Conservation (phyloP, 2,888 invertebrate species). For the Metopia argyrocephala region DNA sequence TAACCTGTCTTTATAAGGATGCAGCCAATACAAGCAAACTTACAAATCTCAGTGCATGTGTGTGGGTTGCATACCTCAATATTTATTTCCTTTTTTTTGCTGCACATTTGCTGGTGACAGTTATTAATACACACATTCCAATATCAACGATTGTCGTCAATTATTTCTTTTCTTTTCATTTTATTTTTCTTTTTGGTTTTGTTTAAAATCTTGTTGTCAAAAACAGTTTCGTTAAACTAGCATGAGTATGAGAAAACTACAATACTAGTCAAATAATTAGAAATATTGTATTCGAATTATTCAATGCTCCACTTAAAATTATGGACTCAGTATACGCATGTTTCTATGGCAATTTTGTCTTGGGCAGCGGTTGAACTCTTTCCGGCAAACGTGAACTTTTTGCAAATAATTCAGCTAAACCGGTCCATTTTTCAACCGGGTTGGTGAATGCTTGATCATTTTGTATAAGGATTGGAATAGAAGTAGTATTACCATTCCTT, state of each 20-base stretch:
- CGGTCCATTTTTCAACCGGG: too few species aligned
- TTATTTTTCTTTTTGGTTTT: slow-evolving; percentile 38
- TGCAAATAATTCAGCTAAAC: too few species aligned
- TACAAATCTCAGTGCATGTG: neutral
- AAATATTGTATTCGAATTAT: too few species aligned
- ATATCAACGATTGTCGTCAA: slow-evolving; percentile 51
- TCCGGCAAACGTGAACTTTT: too few species aligned
- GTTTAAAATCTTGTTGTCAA: slow-evolving; percentile 37
- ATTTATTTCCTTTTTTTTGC: slow-evolving; percentile 8
- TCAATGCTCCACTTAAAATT: too few species aligned
- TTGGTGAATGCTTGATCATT: too few species aligned
- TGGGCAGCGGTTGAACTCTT: too few species aligned
- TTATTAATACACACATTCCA: slow-evolving; percentile 57
- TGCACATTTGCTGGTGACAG: slow-evolving; percentile 55
- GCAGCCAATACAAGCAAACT: neutral
- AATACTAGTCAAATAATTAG: neutral
- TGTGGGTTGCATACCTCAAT: neutral
- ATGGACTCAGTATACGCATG: too few species aligned
- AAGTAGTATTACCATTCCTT: too few species aligned
- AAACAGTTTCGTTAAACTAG: slow-evolving; percentile 9
- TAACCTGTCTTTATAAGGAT: neutral
- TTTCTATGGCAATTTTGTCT: too few species aligned
- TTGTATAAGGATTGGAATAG: too few species aligned
- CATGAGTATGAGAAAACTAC: neutral
- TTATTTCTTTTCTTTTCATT: slow-evolving; percentile 9